phyloP scores from a whole-genome alignment of 1,140 invertebrate species.

The Rhyacophila brunnea region DNA sequence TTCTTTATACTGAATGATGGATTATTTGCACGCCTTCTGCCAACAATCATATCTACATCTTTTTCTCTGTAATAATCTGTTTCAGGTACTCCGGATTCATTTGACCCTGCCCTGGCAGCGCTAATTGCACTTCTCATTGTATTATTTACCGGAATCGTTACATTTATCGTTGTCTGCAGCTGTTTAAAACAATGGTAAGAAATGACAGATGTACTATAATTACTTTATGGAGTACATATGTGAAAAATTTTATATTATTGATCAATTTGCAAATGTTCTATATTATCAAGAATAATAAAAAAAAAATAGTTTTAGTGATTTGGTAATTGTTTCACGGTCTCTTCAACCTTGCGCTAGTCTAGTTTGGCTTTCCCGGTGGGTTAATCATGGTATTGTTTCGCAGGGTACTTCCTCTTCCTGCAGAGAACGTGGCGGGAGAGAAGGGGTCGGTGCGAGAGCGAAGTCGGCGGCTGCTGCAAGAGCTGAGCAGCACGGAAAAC shows the following conservation, averaged over 20 bases:
- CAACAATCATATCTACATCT: too few relatives aligned
- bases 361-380: too few relatives aligned
- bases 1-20: too few relatives aligned
- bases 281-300: too few relatives aligned
- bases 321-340: too few relatives aligned
- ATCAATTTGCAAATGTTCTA: too few relatives aligned
- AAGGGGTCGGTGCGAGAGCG: conserved; percentile 31
- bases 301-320: too few relatives aligned
- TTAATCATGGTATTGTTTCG: background rate
- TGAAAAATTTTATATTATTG: too few relatives aligned
- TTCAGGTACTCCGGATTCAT: conserved; percentile 61
- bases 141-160: conserved; percentile 81
- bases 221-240: too few relatives aligned
- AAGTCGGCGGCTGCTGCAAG: conserved; percentile 72
- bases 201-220: conserved; percentile 6
- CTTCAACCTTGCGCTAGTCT: too few relatives aligned
- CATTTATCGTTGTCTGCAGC: conserved; percentile 84
- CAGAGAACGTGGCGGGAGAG: conserved; percentile 46
- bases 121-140: conserved; percentile 83
- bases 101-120: conserved; percentile 82
- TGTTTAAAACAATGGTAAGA: conserved; percentile 82
- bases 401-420: conserved; percentile 67
- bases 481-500: conserved; percentile 86
- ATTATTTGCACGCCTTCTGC: too few relatives aligned
- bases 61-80: too few relatives aligned